A percentile compares a stretch with the other conserved stretches of the same genome.
Conservation (phyloP, 2,797 vertebrate species). For the Catharus ustulatus region DNA sequence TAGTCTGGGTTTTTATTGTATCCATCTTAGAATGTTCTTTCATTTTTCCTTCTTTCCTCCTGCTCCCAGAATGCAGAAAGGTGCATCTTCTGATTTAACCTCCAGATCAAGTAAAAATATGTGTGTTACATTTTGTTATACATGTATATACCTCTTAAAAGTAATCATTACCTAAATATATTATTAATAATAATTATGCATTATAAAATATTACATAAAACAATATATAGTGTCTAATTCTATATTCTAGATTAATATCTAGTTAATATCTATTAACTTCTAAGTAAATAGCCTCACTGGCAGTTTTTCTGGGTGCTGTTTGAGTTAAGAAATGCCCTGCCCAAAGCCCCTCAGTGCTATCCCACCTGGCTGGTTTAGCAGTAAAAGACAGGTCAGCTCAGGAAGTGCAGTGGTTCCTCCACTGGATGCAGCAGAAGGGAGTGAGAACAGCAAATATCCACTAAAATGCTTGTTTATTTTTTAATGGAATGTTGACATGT, state of each 20-base stretch:
- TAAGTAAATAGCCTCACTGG: neutral
- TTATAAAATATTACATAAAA: no score
- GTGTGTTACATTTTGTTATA: neutral
- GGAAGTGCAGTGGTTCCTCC: neutral
- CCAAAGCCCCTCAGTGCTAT: neutral
- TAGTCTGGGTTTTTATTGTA: slow-evolving; percentile 11
- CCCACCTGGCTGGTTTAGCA: neutral
- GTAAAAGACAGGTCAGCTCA: neutral
- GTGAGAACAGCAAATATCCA: neutral
- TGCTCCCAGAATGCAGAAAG: neutral
- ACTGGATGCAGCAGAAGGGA: neutral
- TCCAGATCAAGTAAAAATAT: neutral
- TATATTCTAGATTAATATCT: neutral
- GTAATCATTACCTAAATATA: neutral
- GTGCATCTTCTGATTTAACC: neutral
- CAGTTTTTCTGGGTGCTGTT: neutral
- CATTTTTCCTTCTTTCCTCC: neutral
- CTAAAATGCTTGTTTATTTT: neutral
- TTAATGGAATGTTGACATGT: neutral
- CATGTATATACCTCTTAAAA: neutral
- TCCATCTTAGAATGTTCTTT: slow-evolving; percentile 15
- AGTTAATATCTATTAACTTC: neutral
- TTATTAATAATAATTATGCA: neutral
- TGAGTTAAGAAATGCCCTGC: neutral
- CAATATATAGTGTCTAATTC: no score